Evolutionary conservation across 2,113 vertebrate genomes (phyloP), one percentile per base, ranked within the genome.

Genomic region (Istiophorus platypterus): DNA sequence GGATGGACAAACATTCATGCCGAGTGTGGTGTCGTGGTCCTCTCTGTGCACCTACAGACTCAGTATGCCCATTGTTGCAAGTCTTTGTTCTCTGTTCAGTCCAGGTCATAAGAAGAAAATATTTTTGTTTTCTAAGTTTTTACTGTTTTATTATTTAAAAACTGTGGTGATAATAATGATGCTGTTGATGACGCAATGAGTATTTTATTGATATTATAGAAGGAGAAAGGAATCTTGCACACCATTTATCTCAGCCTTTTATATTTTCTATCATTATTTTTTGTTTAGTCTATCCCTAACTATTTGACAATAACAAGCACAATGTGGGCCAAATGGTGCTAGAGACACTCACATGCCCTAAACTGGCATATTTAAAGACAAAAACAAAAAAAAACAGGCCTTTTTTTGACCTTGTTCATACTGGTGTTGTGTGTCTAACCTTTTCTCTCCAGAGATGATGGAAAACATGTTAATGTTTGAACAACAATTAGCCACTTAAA

Each of bases 121-220:
- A 94, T 93, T 94, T 96, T 95, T 93, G 94, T 95, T 95, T 97
- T 95, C 95, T 95, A 97, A 94, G 96, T 96, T 97, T 97, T 97
- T 95, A 95, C 92, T 90, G 92, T 95, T 95, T 94, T 93, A 93
- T 94, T 95, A 93, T 95, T 95, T 92, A 92, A 94, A 91, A 92
- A 76, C 74, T 87, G 91, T 92, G 92, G 85, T 88, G 84, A 89
- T 89, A 51, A 89, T 89, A 80, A 92, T 73, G 85, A 89, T 91
- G 91, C 87, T 85, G 88, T 94, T 90, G 88, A 93, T 94, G 94
- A 96, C 95, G 31, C 31, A 91, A 95, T 95, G 95, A 92, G 92
- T 94, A 94, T 93, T 94, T 92, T 90, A 91, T 92, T 80, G 88
- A 92, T 91, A 93, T 92, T 92, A 89, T 85, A 83, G 95, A 95